These are phyloP conservation scores for Galleria mellonella DNA, from an alignment of 1,140 invertebrate species.

Conservation along the genomic window DNA sequence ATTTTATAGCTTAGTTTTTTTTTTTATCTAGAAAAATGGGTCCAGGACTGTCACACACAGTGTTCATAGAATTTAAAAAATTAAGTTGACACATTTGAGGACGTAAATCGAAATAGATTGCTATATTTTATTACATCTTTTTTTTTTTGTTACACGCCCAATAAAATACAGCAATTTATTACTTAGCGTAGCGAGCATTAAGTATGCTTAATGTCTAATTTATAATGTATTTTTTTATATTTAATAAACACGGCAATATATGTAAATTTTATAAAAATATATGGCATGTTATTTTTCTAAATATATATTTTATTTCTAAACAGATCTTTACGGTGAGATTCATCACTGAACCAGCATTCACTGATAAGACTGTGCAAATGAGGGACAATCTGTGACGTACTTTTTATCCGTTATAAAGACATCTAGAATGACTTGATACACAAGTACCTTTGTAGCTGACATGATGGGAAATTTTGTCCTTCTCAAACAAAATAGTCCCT, in stretches of 20 bases:
- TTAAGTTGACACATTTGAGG: too few species aligned
- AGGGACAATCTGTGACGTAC: too few species aligned
- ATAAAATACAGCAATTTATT: constrained; percentile 47
- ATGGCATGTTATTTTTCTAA: constrained; percentile 70
- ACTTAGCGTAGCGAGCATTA: constrained; percentile 9
- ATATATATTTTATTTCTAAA: constrained; percentile 31
- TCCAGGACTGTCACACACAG: not conserved
- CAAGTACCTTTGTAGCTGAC: too few species aligned
- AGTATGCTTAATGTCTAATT: constrained; percentile 13
- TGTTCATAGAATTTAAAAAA: constrained; percentile 5
- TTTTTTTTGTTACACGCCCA: constrained; percentile 20
- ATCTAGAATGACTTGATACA: too few species aligned
- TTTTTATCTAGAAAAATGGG: too few species aligned
- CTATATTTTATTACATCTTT: constrained; percentile 33
- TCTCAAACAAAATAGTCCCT: too few species aligned
- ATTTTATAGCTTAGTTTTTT: too few species aligned
- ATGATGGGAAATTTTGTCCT: too few species aligned
- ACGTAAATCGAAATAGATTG: constrained; percentile 24
- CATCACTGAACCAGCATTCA: too few species aligned
- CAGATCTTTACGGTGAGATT: constrained; percentile 14
- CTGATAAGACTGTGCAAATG: too few species aligned
- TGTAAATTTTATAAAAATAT: constrained; percentile 66
- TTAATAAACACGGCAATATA: constrained; percentile 49
- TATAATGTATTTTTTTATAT: constrained; percentile 34
- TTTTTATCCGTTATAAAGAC: too few species aligned